Percentiles rank a stretch among this genome's conserved stretches.
These are phyloP conservation scores for Bombus confusus DNA, from an alignment of 1,140 invertebrate genomes.

Conservation along the genomic window DNA sequence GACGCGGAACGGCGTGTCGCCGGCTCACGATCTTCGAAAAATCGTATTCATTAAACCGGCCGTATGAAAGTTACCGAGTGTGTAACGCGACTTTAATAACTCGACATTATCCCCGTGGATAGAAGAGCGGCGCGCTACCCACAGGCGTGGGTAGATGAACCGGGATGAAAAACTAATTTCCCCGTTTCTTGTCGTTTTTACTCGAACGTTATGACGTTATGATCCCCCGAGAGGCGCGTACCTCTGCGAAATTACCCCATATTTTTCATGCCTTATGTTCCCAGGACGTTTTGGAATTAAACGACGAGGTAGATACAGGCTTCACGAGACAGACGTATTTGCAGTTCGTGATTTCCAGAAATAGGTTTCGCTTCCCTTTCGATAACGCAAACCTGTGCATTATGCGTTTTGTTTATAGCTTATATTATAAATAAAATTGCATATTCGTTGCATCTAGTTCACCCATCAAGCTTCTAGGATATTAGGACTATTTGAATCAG, in stretches of 20 bases:
- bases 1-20: neutral
- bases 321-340: neutral
- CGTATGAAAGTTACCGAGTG: conserved; percentile 10
- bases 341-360: neutral
- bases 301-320: neutral
- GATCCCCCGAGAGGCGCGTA: conserved; percentile 29
- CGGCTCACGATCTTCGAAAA: neutral
- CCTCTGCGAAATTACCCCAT: conserved; percentile 29
- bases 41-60: conserved; percentile 29
- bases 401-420: no score
- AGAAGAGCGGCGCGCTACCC: neutral
- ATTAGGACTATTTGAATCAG: no score
- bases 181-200: conserved; percentile 45
- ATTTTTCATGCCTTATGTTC: neutral
- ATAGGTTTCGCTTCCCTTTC: neutral
- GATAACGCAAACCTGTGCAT: neutral
- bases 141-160: conserved; percentile 33
- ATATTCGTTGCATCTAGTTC: no score
- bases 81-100: conserved; percentile 52
- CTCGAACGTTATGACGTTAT: conserved; percentile 43
- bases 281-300: conserved; percentile 31
- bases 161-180: conserved; percentile 56
- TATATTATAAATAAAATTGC: neutral
- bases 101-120: conserved; percentile 9
- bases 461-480: no score